phyloP scores from a whole-genome alignment of 2,113 vertebrate species.

The Peromyscus maniculatus region DNA sequence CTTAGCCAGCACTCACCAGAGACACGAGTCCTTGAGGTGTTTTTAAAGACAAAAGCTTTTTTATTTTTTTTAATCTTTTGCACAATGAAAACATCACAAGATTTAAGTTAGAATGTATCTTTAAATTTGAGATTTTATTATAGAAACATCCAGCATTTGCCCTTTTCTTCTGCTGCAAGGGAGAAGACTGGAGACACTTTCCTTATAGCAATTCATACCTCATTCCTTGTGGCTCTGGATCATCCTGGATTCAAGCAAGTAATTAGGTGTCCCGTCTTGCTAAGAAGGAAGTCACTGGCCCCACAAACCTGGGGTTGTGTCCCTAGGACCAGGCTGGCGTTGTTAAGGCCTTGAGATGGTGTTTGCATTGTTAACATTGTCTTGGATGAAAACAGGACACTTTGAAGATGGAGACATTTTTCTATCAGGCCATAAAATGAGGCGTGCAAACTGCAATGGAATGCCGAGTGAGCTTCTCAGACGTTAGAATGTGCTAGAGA shows the following conservation, averaged over 20 bases:
- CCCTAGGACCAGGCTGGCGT: neutral
- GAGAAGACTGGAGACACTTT: neutral
- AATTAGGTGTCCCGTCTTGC: neutral
- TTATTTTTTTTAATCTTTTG: neutral
- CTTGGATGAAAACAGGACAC: neutral
- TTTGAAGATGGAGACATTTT: conserved; percentile 10
- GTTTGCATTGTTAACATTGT: neutral
- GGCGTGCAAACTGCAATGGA: neutral
- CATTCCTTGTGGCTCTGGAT: neutral
- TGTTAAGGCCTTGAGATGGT: neutral
- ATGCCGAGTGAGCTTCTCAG: neutral
- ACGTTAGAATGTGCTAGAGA: neutral
- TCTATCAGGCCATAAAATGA: neutral
- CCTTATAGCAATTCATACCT: neutral
- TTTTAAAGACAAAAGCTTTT: neutral
- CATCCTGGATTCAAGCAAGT: neutral
- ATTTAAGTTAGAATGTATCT: neutral
- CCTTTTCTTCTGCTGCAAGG: neutral
- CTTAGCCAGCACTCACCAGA: neutral
- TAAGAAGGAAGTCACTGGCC: neutral
- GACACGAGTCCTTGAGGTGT: neutral
- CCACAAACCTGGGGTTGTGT: neutral
- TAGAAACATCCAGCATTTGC: neutral
- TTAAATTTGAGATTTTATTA: neutral
- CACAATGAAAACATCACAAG: neutral